phyloP scores from a whole-genome alignment of 2,888 invertebrate genomes.

The Darwinula stevensoni region DNA sequence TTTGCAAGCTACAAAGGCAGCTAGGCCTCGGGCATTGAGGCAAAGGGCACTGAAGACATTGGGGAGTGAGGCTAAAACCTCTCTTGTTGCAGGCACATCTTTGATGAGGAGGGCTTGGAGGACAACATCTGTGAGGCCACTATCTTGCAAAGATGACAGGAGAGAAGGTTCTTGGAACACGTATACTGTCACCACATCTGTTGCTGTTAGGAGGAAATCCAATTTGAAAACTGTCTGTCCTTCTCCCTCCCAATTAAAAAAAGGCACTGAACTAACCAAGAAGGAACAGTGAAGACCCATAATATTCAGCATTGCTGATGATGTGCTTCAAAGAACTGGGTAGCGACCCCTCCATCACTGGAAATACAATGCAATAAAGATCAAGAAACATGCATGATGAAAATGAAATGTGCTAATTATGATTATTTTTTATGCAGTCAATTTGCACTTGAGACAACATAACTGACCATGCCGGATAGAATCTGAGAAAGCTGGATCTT shows the following conservation, averaged over 20 bases:
- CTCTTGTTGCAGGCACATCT: conserved; percentile 39
- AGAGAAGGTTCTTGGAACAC: conserved; percentile 43
- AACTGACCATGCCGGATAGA: conserved; percentile 33
- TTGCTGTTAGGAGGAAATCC: conserved; percentile 15
- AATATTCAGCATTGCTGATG: conserved; percentile 63
- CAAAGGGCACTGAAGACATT: conserved; percentile 64
- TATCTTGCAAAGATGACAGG: conserved; percentile 51
- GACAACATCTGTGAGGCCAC: conserved; percentile 55
- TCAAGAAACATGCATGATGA: conserved; percentile 6
- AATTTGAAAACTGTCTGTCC: background rate
- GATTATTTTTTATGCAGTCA: background rate
- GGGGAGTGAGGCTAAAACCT: conserved; percentile 40
- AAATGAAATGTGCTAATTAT: conserved; percentile 4
- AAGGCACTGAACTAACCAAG: conserved; percentile 16
- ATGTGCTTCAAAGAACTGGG: conserved; percentile 37
- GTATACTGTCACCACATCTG: conserved; percentile 59
- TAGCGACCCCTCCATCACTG: conserved; percentile 52
- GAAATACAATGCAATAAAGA: conserved; percentile 5
- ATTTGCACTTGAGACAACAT: background rate
- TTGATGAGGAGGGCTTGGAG: conserved; percentile 49
- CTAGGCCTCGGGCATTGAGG: conserved; percentile 44
- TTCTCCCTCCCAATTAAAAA: background rate
- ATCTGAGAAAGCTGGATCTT: conserved; percentile 43
- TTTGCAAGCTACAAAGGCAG: conserved; percentile 40
- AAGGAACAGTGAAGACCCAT: conserved; percentile 53